Evolutionary conservation across 1,140 invertebrate species (phyloP).

Genomic region (Leptopilina boulardi): DNA sequence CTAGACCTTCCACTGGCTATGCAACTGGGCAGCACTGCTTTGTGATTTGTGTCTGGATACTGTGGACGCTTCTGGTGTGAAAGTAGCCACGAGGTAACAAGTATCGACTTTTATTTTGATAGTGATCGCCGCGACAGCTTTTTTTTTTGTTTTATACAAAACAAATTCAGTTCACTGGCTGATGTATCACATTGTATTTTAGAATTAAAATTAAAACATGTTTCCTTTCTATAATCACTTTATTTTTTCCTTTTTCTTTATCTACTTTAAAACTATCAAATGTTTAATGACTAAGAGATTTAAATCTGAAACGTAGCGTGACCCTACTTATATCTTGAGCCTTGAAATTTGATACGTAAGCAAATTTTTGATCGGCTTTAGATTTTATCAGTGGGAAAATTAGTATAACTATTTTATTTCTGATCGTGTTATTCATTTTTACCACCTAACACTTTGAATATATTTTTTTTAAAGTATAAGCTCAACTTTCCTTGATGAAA

Average conservation of each 20-base stretch:
- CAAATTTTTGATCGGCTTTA: not conserved
- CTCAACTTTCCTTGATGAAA: too few relatives aligned
- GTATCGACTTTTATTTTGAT: constrained; percentile 48
- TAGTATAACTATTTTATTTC: not conserved
- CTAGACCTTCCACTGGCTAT: constrained; percentile 39
- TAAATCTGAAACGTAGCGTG: not conserved
- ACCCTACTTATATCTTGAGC: not conserved
- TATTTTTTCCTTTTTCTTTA: not conserved
- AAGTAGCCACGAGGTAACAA: constrained; percentile 49
- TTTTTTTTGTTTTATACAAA: not conserved
- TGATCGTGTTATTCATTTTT: too few relatives aligned
- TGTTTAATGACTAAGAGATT: not conserved
- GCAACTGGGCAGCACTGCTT: constrained; percentile 4
- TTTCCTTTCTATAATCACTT: not conserved
- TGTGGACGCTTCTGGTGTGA: constrained; percentile 54
- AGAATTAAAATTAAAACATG: not conserved
- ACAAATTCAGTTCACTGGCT: not conserved
- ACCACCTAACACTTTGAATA: too few relatives aligned
- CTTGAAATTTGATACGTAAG: not conserved
- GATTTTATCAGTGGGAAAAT: constrained; percentile 5
- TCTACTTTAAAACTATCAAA: not conserved
- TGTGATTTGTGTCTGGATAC: constrained; percentile 45
- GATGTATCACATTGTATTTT: not conserved
- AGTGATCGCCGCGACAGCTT: not conserved
- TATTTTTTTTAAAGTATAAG: too few relatives aligned